Conservation (phyloP, 2,797 vertebrate genomes). For the Anisognathus igniventris region DNA sequence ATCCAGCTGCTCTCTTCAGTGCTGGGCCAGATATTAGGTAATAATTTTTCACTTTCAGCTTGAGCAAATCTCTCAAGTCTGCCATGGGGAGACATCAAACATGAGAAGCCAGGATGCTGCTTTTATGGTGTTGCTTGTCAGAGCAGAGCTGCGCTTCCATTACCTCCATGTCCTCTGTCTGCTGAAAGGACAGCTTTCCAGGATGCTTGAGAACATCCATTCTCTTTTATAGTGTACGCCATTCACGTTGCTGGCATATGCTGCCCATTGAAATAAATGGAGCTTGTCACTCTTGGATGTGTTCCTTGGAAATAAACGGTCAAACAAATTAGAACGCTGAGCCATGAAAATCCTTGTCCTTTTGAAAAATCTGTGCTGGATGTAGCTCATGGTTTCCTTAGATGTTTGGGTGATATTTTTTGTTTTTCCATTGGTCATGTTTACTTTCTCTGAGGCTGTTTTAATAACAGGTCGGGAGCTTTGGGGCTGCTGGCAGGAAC, state of each 20-base stretch:
- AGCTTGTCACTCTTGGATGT: slow-evolving; percentile 65
- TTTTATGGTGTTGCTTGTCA: slow-evolving; percentile 29
- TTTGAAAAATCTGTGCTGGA: slow-evolving; percentile 54
- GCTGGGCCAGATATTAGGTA: neutral
- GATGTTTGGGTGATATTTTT: slow-evolving; percentile 1
- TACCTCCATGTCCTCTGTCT: slow-evolving; percentile 3
- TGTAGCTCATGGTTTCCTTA: neutral
- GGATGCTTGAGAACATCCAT: slow-evolving; percentile 44
- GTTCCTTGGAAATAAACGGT: slow-evolving; percentile 61
- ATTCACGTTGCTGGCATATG: slow-evolving; percentile 52
- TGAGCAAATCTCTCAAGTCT: neutral
- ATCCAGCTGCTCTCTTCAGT: neutral
- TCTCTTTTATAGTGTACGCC: slow-evolving; percentile 50
- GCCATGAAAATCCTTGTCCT: slow-evolving; percentile 55
- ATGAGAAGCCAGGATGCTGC: neutral
- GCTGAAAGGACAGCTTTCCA: slow-evolving; percentile 28
- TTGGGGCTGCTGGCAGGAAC: neutral
- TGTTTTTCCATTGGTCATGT: neutral
- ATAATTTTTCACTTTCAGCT: neutral
- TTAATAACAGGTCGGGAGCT: neutral
- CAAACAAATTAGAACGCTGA: slow-evolving; percentile 61
- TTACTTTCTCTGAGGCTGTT: neutral
- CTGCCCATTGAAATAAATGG: slow-evolving; percentile 66
- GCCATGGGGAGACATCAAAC: neutral
- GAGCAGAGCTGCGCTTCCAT: slow-evolving; percentile 14